phyloP scores from a whole-genome alignment of 2,888 invertebrate species.

The Noctua fimbriata region DNA sequence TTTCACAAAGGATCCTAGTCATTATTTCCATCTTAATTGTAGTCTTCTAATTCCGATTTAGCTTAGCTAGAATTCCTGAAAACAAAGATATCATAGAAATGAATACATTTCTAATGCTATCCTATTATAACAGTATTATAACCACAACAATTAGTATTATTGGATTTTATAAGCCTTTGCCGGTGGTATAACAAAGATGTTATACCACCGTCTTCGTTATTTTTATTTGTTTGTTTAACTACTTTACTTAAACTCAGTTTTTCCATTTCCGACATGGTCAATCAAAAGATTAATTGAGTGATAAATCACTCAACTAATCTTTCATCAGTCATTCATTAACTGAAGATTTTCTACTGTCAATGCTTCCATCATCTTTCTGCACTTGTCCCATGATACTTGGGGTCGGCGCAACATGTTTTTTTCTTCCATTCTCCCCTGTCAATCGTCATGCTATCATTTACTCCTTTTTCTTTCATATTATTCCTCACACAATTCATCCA shows the following conservation, averaged over 20 bases:
- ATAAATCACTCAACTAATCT: not conserved
- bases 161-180: conserved; percentile 24
- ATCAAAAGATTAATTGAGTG: not conserved
- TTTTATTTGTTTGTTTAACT: conserved; percentile 13
- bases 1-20: not conserved
- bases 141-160: conserved; percentile 26
- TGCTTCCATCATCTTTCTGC: no score
- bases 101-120: conserved; percentile 6
- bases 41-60: conserved; percentile 13
- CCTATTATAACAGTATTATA: not conserved
- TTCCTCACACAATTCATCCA: no score
- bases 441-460: no score
- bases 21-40: conserved; percentile 7
- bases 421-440: no score
- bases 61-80: conserved; percentile 6
- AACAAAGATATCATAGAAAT: conserved; percentile 18
- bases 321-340: not conserved
- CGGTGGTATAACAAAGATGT: no score
- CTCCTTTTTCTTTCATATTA: no score
- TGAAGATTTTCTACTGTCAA: not conserved
- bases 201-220: not conserved
- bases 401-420: no score
- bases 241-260: not conserved
- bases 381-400: no score
- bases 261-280: not conserved